Base-by-base conservation (phyloP, 1,140 invertebrate genomes). In the Drosophila ohnishii region DNA sequence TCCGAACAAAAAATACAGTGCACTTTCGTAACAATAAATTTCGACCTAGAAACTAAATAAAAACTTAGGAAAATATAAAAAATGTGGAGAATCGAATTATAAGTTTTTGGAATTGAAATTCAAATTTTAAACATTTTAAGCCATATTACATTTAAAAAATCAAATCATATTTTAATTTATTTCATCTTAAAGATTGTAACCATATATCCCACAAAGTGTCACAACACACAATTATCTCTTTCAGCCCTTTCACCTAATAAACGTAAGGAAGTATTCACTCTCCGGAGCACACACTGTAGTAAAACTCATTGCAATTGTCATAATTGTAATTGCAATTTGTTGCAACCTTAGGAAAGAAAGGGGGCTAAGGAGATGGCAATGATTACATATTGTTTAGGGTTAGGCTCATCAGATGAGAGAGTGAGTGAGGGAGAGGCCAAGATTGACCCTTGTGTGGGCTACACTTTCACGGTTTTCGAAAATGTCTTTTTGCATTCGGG, bases 401-500 rank as follows among this genome's bases (percentile, higher is more conserved):
- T 63, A 44, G 25, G 67, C 51, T 35, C 50, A 35, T 35, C 50
- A 35, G 40, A 35, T 30, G 64, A 13, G 19, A n/a, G 22, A 16
- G 28, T 13, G 13, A 19, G 32, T 58, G 30, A 35, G 30, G 34
- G 28, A 57, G 28, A 57, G 16, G 19, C 8, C 28, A 22, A 51
- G 28, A 39, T 56, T 77, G 58, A 62, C 58, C 60, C 45, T 37
- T 53, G 40, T 40, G 44, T 45, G 32, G 30, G 48, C 66, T 59
- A 74, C 64, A 86, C 84, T 83, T 83, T 87, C 72, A 82, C 83
- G 75, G 66, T 58, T 85, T 80, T 62, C 56, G 59, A 66, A 51
- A 78, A 69, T 74, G 64, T 85, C 64, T 80, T 37, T 80, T 51
- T 70, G 47, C 73, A 85, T 77, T 80, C 9, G 59, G 57, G 48